Conservation (phyloP, 2,797 vertebrate species). For the Sebastiscus albofasciatus region DNA sequence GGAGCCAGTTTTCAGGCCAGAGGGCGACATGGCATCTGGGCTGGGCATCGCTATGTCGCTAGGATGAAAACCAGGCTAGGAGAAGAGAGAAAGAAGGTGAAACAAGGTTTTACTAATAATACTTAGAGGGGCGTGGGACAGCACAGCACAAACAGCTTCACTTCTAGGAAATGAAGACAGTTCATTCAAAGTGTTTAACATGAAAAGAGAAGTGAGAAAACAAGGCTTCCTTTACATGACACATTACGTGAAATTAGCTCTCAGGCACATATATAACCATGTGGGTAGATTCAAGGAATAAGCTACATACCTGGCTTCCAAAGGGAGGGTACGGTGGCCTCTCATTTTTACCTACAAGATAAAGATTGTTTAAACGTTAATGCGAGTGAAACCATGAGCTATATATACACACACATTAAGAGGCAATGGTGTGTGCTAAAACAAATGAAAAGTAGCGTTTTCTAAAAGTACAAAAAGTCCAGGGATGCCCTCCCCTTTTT, state of each 20-base stretch:
- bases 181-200: constrained; percentile 53
- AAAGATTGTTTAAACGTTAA: constrained; percentile 32
- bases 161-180: constrained; percentile 50
- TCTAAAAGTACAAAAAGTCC: constrained; percentile 69
- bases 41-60: constrained; percentile 92
- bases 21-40: constrained; percentile 93
- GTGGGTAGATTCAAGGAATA: not conserved
- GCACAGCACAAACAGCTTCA: constrained; percentile 10
- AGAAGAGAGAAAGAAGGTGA: constrained; percentile 16
- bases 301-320: constrained; percentile 84
- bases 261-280: not conserved
- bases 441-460: constrained; percentile 67
- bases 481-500: constrained; percentile 71
- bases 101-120: constrained; percentile 30
- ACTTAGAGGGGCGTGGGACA: constrained; percentile 10
- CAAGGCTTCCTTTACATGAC: constrained; percentile 25
- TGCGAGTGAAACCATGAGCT: constrained; percentile 4
- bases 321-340: constrained; percentile 89
- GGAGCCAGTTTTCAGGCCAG: constrained; percentile 89
- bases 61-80: constrained; percentile 91
- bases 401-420: constrained; percentile 5
- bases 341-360: constrained; percentile 90
- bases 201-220: constrained; percentile 70
- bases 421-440: constrained; percentile 42
- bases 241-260: not conserved